Percentiles rank a stretch among this genome's conserved stretches.
Evolutionary conservation across 2,797 vertebrate genomes (phyloP).

Genomic region (Lacerta viridis): DNA sequence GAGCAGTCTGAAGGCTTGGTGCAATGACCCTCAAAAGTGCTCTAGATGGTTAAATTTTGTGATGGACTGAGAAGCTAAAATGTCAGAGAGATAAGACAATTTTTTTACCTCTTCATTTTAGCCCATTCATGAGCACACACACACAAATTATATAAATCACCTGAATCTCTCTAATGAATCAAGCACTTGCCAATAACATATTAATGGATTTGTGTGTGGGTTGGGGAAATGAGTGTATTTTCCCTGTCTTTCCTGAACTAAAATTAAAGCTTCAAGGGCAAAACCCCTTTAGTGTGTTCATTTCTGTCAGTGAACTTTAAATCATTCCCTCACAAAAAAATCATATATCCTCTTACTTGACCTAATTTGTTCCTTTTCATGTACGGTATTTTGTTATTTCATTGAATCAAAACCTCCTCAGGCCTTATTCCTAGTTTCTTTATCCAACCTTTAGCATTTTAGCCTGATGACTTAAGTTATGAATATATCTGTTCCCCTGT

Average conservation of each 20-base stretch:
- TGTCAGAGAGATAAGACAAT: slow-evolving; percentile 16
- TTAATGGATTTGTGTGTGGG: slow-evolving; percentile 26
- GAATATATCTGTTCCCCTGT: slow-evolving; percentile 44
- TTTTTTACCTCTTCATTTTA: slow-evolving; percentile 33
- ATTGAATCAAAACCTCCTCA: slow-evolving; percentile 38
- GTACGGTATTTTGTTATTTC: not conserved
- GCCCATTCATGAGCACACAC: not conserved
- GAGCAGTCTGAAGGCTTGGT: not conserved
- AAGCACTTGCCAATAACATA: slow-evolving; percentile 23
- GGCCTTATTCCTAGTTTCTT: slow-evolving; percentile 39
- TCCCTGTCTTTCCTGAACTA: not conserved
- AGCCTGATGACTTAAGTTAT: slow-evolving; percentile 40
- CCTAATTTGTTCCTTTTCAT: slow-evolving; percentile 36
- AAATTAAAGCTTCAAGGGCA: slow-evolving; percentile 34
- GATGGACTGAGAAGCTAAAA: not conserved
- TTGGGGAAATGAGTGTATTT: slow-evolving; percentile 2
- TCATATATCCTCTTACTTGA: slow-evolving; percentile 34
- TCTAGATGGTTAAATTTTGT: not conserved
- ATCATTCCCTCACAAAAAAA: slow-evolving; percentile 5
- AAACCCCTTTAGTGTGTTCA: not conserved
- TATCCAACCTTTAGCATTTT: slow-evolving; percentile 28
- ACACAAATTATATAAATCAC: not conserved
- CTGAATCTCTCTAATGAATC: slow-evolving; percentile 23
- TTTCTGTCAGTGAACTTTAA: slow-evolving; percentile 28
- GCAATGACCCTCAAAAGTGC: not conserved